These are phyloP conservation scores for Entomobrya multifasciata DNA, from an alignment of 2,888 invertebrate genomes.

Conservation along the genomic window DNA sequence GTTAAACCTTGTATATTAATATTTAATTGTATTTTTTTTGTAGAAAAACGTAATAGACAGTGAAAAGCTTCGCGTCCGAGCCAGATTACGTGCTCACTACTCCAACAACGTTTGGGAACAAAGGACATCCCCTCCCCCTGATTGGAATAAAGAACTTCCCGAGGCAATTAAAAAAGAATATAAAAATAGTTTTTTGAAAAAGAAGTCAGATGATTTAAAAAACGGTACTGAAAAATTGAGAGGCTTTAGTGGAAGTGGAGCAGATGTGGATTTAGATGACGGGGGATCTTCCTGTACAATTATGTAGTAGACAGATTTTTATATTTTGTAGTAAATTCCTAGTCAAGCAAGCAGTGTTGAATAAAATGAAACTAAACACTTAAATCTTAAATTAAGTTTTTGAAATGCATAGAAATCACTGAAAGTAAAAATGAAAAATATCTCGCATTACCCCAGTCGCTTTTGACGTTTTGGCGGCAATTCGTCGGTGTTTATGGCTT, in stretches of 20 bases:
- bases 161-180: constrained; percentile 87
- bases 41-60: constrained; percentile 87
- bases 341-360: too few relatives aligned
- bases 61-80: constrained; percentile 86
- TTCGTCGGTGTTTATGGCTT: too few relatives aligned
- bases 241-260: background rate
- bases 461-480: too few relatives aligned
- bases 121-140: constrained; percentile 89
- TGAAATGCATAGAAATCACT: too few relatives aligned
- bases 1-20: background rate
- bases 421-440: too few relatives aligned
- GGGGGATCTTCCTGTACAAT: background rate
- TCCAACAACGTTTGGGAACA: constrained; percentile 91
- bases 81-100: constrained; percentile 86
- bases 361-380: too few relatives aligned
- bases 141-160: constrained; percentile 92
- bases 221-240: constrained; percentile 80
- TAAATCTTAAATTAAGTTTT: too few relatives aligned
- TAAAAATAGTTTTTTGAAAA: constrained; percentile 86
- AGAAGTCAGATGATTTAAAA: constrained; percentile 85
- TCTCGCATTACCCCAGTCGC: too few relatives aligned
- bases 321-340: too few relatives aligned
- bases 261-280: background rate
- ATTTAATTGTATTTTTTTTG: background rate
- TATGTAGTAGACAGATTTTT: background rate